Evolutionary conservation across 1,140 invertebrate genomes (phyloP).

Genomic region (Heliconius himera): DNA sequence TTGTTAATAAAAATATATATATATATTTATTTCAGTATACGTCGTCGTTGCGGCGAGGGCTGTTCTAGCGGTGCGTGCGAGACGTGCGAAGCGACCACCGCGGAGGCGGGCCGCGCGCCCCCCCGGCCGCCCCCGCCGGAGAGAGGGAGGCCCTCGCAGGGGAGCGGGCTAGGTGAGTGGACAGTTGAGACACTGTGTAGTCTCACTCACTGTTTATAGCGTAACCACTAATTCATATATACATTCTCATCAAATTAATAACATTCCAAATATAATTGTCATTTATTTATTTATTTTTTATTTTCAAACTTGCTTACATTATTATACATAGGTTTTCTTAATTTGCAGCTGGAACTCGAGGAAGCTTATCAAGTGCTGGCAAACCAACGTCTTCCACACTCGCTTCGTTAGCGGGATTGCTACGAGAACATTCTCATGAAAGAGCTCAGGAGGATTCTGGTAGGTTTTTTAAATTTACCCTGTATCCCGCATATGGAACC

Average conservation of each 20-base stretch:
- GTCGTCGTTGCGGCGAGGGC: slow-evolving; percentile 94
- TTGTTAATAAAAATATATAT: too few relatives aligned
- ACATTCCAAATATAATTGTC: too few relatives aligned
- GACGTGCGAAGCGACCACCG: slow-evolving; percentile 83
- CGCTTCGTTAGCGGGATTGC: slow-evolving; percentile 89
- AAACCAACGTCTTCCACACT: slow-evolving; percentile 92
- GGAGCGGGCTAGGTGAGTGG: slow-evolving; percentile 45
- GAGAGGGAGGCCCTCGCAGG: slow-evolving; percentile 43
- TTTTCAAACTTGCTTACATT: too few relatives aligned
- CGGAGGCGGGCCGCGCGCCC: slow-evolving; percentile 47
- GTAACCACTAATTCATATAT: too few relatives aligned
- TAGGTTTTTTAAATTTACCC: slow-evolving; percentile 22
- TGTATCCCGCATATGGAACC: too few relatives aligned
- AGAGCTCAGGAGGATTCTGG: slow-evolving; percentile 56
- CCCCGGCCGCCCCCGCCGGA: slow-evolving; percentile 42
- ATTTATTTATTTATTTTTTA: too few relatives aligned
- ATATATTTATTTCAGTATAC: slow-evolving; percentile 83
- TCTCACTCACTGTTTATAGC: too few relatives aligned
- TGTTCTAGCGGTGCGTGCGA: slow-evolving; percentile 95
- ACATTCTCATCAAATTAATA: too few relatives aligned
- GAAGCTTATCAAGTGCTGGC: slow-evolving; percentile 89
- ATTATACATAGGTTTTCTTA: not conserved
- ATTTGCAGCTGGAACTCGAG: slow-evolving; percentile 86
- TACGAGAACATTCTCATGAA: slow-evolving; percentile 77
- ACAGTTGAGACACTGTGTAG: not conserved